Evolutionary conservation across 2,113 vertebrate genomes (phyloP), one percentile per base, ranked within the genome.

Genomic region (Dicaeum eximium): DNA sequence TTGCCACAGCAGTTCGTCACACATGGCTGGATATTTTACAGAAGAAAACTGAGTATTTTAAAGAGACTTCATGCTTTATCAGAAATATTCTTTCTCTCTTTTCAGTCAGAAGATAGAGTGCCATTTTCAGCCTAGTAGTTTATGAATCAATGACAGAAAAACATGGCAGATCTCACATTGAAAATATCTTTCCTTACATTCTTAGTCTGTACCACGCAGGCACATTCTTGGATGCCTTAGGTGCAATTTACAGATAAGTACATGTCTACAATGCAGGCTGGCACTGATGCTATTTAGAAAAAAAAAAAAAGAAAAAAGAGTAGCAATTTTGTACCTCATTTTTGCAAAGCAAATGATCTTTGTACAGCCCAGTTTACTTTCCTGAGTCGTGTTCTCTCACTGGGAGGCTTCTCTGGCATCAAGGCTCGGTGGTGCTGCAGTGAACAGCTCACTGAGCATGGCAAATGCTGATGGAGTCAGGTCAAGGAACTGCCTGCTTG

Each of bases 371-470:
- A 61, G 6, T 44, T 85, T 47, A 48, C 18, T 42, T 69, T 45
- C 47, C 48, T 44, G 73, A 40, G 25, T 61, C 0, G 0, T 15
- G 3, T 25, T 67, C 11, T 53, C 13, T 48, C 33, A 31, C 31
- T 33, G 58, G 45, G 21, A 44, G 11, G 5, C 8, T 91, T 60
- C 67, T 84, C 23, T 54, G 18, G n/a, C 30, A 35, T 37, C 44
- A 11, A 1, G 15, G 72, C 24, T 89, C 23, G 9, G 45, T 27
- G 11, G 13, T 16, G 44, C 33, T 56, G 65, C 56, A 89, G 38
- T 15, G 56, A 74, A 12, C 24, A 86, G 37, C 58, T 2, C 13
- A 73, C 21, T 42, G 56, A 86, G 60, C 50, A 7, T 2, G 33
- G 44, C 19, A 84, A 80, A 57, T 15, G 22, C 51, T 66, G 80